Evolutionary conservation across 2,113 vertebrate species (phyloP), one percentile per base, ranked within the genome.

Genomic region (Cnemophilus loriae): DNA sequence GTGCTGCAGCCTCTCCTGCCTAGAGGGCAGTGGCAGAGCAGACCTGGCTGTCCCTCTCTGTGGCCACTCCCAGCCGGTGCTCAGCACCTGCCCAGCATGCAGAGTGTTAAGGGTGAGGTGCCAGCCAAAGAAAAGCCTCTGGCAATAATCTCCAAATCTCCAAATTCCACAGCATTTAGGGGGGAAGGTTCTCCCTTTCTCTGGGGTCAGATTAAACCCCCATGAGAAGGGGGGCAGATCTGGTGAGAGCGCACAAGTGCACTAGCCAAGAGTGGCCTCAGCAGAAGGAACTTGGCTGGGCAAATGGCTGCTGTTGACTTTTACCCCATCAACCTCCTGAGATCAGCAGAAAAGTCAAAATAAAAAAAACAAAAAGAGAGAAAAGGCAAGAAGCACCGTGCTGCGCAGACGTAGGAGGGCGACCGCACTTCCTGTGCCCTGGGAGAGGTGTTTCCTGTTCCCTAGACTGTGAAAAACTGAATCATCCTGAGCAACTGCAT

Each of bases 381-480:
- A 70, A 52, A 32, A 77, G 21, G 4, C 65, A 46, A 87, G 68
- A 39, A 70, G 27, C 1, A 2, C 49, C 2, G 2, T 4, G 33
- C 55, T 93, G 90, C 13, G 32, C 76, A 93, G 82, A 24, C 1
- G 90, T 63, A 21, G 50, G 35, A 92, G 77, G 82, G 82, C 10
- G 1, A 96, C 96, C 96, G 12, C 94, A 90, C 93, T 97, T 97
- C 97, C 96, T 97, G 96, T 78, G 32, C 93, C 88, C 75, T 24
- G 4, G 17, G 79, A 96, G 93, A 96, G 84, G 52, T 16, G 87
- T 91, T 97, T 97, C 97, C 95, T 97, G 95, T 96, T 91, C 95
- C 82, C 67, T 82, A 93, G 65, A 28, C 39, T 50, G 7, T 84
- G 69, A 84, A 83, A 46, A 77, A 86, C 84, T 73, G 90, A 95